Conservation (phyloP, 2,113 vertebrate genomes). For the Sander vitreus region DNA sequence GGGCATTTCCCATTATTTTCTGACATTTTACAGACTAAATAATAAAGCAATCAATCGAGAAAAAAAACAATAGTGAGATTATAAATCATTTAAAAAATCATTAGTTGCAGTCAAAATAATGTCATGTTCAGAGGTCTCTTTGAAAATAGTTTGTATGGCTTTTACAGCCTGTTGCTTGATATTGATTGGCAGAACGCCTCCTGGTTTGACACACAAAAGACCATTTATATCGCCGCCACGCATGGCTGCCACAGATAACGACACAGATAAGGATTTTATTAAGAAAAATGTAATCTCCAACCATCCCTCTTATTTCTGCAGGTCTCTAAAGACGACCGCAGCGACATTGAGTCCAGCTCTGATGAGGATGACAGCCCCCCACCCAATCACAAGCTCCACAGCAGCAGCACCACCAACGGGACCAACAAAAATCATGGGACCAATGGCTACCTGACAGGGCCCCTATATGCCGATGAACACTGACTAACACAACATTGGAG, state of each 20-base stretch:
- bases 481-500: conserved; percentile 79
- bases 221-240: conserved; percentile 6
- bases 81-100: neutral
- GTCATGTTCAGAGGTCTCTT: neutral
- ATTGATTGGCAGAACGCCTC: conserved; percentile 47
- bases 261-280: conserved; percentile 42
- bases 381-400: conserved; percentile 87
- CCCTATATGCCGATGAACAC: conserved; percentile 90
- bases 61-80: neutral
- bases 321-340: conserved; percentile 96
- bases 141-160: conserved; percentile 25
- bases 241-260: conserved; percentile 48
- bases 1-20: neutral
- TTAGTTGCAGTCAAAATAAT: neutral
- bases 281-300: conserved; percentile 32
- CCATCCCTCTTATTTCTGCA: conserved; percentile 56
- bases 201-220: neutral
- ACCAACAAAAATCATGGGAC: conserved; percentile 90
- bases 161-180: conserved; percentile 8
- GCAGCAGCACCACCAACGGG: conserved; percentile 88
- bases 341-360: conserved; percentile 97
- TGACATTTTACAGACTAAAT: neutral
- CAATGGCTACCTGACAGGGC: conserved; percentile 92
- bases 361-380: conserved; percentile 91
- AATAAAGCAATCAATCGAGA: neutral